A percentile compares a stretch with the other conserved stretches of the same genome.
Evolutionary conservation across 2,113 vertebrate species (phyloP).

Genomic region (Mobula hypostoma): DNA sequence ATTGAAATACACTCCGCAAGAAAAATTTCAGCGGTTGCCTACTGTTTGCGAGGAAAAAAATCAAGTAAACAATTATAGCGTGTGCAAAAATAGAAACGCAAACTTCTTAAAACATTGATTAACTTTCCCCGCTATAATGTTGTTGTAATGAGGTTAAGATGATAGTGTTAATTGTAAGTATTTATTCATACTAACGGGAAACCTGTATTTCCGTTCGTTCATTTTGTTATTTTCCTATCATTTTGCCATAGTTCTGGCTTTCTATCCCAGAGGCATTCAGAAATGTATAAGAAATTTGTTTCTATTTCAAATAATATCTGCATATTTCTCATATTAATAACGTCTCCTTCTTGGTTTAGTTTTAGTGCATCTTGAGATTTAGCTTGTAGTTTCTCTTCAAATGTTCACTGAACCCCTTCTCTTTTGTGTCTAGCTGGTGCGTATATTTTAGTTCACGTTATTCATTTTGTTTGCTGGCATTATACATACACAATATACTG

Average conservation of each 20-base stretch:
- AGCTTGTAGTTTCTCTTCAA: not conserved
- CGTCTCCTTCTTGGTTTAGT: not conserved
- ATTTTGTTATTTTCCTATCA: not conserved
- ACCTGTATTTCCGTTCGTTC: not conserved
- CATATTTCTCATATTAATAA: not conserved
- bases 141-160: not conserved
- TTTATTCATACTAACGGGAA: not conserved
- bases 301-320: not conserved
- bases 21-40: not conserved
- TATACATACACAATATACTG: not conserved
- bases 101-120: slow-evolving; percentile 31
- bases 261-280: not conserved
- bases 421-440: slow-evolving; percentile 29
- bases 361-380: not conserved
- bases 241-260: not conserved
- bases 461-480: not conserved
- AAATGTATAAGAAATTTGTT: not conserved
- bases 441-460: not conserved
- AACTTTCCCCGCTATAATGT: slow-evolving; percentile 2
- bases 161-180: not conserved
- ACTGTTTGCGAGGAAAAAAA: not conserved
- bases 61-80: not conserved
- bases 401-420: not conserved
- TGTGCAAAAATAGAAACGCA: slow-evolving; percentile 6
- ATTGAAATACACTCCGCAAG: not conserved